Percentiles rank a stretch among this genome's conserved stretches.
phyloP scores from a whole-genome alignment of 2,113 vertebrate species.

The Ifrita kowaldi region DNA sequence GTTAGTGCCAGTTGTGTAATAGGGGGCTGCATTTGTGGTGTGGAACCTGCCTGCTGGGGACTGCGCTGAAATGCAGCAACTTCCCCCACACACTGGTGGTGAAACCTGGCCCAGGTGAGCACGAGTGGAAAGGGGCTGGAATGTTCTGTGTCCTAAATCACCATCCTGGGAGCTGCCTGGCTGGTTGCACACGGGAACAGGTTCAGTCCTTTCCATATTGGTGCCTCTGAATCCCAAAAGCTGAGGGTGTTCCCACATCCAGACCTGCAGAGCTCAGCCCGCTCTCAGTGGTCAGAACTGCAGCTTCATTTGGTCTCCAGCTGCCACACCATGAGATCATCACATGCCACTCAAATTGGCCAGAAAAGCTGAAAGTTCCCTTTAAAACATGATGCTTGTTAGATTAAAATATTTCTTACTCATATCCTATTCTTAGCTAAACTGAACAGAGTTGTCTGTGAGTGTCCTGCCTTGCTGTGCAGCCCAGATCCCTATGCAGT shows the following conservation, averaged over 20 bases:
- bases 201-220: accelerated
- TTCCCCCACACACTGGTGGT: not conserved
- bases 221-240: not conserved
- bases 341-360: not conserved
- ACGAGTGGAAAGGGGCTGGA: not conserved
- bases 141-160: not conserved
- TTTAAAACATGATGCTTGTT: not conserved
- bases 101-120: not conserved
- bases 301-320: not conserved
- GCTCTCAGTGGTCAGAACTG: accelerated
- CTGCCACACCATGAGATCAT: constrained; percentile 7
- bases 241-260: not conserved
- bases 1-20: not conserved
- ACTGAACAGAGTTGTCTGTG: not conserved
- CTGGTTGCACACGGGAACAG: not conserved
- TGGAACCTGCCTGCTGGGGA: not conserved
- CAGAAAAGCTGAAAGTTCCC: not conserved
- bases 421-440: not conserved
- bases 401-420: constrained; percentile 13
- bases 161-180: not conserved
- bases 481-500: not conserved
- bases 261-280: not conserved
- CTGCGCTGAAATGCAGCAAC: not conserved
- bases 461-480: not conserved
- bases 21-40: not conserved